phyloP scores from a whole-genome alignment of 2,888 invertebrate genomes.

The Oasisia sp. region DNA sequence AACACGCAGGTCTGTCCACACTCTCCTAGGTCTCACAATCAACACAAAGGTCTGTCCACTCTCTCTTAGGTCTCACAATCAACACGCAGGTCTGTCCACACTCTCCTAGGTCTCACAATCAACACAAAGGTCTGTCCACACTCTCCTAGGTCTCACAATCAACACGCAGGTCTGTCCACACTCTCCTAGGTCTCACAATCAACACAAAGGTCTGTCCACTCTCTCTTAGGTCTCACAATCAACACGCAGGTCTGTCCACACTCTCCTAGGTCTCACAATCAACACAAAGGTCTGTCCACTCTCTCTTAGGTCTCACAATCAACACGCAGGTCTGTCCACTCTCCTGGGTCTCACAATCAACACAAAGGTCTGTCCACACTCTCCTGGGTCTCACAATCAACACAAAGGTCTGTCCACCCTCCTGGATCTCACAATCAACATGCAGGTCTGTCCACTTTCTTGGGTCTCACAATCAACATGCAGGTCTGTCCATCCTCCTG shows the following conservation, averaged over 20 bases:
- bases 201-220: conserved; percentile 37
- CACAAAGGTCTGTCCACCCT: conserved; percentile 36
- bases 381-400: no score
- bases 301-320: no score
- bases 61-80: no score
- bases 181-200: no score
- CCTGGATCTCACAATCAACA: conserved; percentile 47
- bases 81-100: no score
- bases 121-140: conserved; percentile 37
- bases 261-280: no score
- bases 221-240: no score
- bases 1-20: no score
- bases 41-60: no score
- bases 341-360: no score
- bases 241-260: conserved; percentile 37
- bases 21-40: no score
- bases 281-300: conserved; percentile 37
- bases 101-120: conserved; percentile 24
- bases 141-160: no score
- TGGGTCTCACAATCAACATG: conserved; percentile 46
- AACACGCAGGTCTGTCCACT: conserved; percentile 37
- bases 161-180: conserved; percentile 37
- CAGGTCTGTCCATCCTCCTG: conserved; percentile 33
- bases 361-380: conserved; percentile 36
- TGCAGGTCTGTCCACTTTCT: conserved; percentile 33